Evolutionary conservation across 1,140 invertebrate genomes (phyloP).

Genomic region (Whitmania pigra): DNA sequence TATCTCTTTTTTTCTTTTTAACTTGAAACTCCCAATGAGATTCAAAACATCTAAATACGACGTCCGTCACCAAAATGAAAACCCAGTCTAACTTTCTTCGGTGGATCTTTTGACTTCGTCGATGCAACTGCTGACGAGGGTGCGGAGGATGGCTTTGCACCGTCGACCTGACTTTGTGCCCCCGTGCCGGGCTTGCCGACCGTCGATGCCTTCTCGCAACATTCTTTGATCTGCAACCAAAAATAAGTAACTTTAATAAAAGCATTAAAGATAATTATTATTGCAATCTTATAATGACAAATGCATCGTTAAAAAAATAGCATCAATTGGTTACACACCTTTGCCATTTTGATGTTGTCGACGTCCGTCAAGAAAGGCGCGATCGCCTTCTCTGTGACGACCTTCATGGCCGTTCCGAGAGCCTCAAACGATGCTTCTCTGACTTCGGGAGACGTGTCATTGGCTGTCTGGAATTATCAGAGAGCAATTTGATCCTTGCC

Average conservation of each 20-base stretch:
- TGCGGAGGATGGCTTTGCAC: conserved; percentile 31
- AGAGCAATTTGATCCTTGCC: background rate
- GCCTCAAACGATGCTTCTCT: conserved; percentile 54
- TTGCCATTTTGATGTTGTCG: conserved; percentile 74
- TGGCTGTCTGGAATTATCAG: conserved; percentile 50
- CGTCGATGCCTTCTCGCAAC: conserved; percentile 77
- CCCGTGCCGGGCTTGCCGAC: conserved; percentile 42
- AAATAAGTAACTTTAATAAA: conserved; percentile 3
- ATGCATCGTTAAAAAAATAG: background rate
- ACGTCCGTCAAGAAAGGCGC: conserved; percentile 69
- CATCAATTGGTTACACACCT: conserved; percentile 45
- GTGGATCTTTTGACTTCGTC: conserved; percentile 24
- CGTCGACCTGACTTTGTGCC: conserved; percentile 34
- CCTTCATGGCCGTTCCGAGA: conserved; percentile 81
- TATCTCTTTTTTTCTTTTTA: no score
- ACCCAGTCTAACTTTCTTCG: conserved; percentile 14
- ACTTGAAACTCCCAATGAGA: no score
- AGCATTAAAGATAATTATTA: background rate
- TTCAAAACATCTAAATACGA: no score
- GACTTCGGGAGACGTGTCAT: conserved; percentile 52
- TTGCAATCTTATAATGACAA: background rate
- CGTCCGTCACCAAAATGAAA: conserved; percentile 17
- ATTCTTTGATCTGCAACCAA: conserved; percentile 66
- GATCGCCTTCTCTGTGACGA: conserved; percentile 70
- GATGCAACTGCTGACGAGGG: conserved; percentile 36